Evolutionary conservation across 2,113 vertebrate species (phyloP).

Genomic region (Alouatta palliata): DNA sequence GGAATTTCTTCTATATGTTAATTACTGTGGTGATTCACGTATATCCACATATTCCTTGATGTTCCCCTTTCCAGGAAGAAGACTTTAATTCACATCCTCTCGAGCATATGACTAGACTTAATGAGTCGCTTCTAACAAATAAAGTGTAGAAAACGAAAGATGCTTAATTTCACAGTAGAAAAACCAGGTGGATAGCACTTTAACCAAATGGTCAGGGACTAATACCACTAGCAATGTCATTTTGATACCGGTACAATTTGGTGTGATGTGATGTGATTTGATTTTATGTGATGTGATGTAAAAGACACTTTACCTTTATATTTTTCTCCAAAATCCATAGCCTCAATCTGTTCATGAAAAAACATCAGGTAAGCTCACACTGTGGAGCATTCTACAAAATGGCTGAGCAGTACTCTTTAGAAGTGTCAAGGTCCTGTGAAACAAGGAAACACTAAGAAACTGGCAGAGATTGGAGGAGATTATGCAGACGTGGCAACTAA

Average conservation of each 20-base stretch:
- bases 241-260: neutral
- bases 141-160: neutral
- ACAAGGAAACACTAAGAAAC: neutral
- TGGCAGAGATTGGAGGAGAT: neutral
- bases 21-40: neutral
- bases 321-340: too few relatives aligned
- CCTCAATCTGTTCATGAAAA: neutral
- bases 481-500: neutral
- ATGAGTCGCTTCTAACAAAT: neutral
- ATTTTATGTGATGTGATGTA: neutral
- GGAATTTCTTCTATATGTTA: neutral
- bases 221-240: neutral
- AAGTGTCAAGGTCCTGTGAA: neutral
- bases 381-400: neutral
- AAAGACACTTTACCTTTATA: neutral
- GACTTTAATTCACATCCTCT: neutral
- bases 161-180: neutral
- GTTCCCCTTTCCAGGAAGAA: neutral
- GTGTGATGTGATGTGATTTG: neutral
- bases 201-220: neutral
- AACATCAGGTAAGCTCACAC: neutral
- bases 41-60: neutral
- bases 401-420: neutral
- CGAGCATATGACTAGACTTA: neutral
- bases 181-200: neutral